Evolutionary conservation across 2,797 vertebrate genomes (phyloP).

Genomic region (Linurgus olivaceus): DNA sequence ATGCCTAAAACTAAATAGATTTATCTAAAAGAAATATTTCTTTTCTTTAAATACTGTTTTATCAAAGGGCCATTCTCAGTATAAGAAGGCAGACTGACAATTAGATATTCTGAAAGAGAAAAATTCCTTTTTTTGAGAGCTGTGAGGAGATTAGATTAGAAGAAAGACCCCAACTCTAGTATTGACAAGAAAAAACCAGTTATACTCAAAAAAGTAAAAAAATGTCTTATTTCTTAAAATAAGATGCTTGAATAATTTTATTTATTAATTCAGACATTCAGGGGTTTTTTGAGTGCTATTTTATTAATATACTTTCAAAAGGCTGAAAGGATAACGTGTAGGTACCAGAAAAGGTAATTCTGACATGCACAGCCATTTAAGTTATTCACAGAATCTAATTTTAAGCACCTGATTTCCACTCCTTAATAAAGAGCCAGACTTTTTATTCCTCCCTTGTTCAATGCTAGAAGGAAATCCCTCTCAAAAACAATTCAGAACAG

Average conservation of each 20-base stretch:
- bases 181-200: background rate
- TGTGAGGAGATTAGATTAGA: background rate
- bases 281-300: background rate
- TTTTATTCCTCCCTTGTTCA: background rate
- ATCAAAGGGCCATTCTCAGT: background rate
- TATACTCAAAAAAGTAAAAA: background rate
- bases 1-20: background rate
- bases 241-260: background rate
- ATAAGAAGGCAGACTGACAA: background rate
- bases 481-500: background rate
- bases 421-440: background rate
- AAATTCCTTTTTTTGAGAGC: background rate
- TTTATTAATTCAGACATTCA: background rate
- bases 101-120: background rate
- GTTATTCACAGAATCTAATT: background rate
- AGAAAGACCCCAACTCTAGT: background rate
- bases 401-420: background rate
- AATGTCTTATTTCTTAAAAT: background rate
- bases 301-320: background rate
- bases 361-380: background rate
- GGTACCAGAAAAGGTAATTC: background rate
- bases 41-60: background rate
- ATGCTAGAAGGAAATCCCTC: background rate
- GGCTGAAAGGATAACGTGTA: background rate
- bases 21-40: background rate